A percentile compares a stretch with the other conserved stretches of the same genome.
Evolutionary conservation across 2,113 vertebrate species (phyloP).

Genomic region (Daubentonia madagascariensis): DNA sequence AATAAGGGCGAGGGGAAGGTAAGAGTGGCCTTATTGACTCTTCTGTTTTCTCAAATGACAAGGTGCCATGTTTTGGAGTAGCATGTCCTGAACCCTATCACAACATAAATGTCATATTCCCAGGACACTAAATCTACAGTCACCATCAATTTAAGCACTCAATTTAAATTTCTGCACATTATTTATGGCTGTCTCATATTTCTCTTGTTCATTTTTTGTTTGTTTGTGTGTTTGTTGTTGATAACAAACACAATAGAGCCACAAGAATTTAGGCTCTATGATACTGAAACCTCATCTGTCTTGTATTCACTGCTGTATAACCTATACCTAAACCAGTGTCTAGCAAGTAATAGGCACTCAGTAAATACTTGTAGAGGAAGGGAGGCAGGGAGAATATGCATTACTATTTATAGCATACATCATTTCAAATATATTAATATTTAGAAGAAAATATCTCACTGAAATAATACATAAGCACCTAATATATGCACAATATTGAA

Average conservation of each 20-base stretch:
- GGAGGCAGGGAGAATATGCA: background rate
- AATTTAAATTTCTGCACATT: background rate
- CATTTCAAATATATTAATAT: background rate
- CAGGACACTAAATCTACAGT: background rate
- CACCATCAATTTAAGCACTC: background rate
- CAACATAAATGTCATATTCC: background rate
- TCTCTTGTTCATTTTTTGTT: background rate
- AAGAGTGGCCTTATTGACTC: background rate
- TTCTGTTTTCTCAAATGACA: background rate
- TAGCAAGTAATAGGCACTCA: background rate
- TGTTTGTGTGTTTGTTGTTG: no score
- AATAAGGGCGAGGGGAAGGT: background rate
- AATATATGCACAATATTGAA: background rate
- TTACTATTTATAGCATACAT: background rate
- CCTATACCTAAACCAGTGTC: background rate
- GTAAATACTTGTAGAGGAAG: background rate
- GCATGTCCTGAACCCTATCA: background rate
- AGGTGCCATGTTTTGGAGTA: background rate
- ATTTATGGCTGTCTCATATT: background rate
- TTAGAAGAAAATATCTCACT: background rate
- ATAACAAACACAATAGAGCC: no score
- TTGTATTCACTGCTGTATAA: background rate
- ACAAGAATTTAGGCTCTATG: background rate
- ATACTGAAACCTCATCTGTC: background rate
- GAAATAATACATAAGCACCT: conserved; percentile 3